A percentile compares a stretch with the other conserved stretches of the same genome.
Evolutionary conservation across 2,797 vertebrate genomes (phyloP).

Genomic region (Melanotaenia pygmaea): DNA sequence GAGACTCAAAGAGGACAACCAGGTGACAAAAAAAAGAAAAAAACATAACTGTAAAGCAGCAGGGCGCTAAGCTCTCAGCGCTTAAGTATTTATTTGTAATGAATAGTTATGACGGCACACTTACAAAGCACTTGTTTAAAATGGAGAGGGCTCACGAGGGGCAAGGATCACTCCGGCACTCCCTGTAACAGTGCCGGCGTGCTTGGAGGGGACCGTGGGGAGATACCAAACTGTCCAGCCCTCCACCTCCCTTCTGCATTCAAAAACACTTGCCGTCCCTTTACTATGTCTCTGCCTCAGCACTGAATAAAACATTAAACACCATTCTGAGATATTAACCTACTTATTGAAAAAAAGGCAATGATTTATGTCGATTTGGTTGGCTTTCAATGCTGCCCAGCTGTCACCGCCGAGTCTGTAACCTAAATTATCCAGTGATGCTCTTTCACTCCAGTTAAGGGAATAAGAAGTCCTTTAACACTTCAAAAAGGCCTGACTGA

Average conservation of each 20-base stretch:
- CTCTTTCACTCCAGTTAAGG: constrained; percentile 80
- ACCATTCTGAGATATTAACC: constrained; percentile 86
- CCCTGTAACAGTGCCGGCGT: constrained; percentile 56
- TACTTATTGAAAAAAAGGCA: constrained; percentile 81
- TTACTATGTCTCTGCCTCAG: constrained; percentile 67
- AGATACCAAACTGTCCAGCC: constrained; percentile 60
- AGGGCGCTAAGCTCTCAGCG: constrained; percentile 80
- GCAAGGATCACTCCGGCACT: constrained; percentile 52
- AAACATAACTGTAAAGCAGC: constrained; percentile 80
- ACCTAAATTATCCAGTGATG: constrained; percentile 84
- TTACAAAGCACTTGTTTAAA: constrained; percentile 86
- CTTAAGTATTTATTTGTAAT: constrained; percentile 87
- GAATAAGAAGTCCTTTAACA: constrained; percentile 79
- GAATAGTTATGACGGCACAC: constrained; percentile 84
- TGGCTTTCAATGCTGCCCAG: constrained; percentile 81
- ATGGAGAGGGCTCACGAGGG: constrained; percentile 71
- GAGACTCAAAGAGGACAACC: constrained; percentile 64
- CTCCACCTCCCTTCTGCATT: constrained; percentile 68
- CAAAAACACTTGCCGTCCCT: constrained; percentile 77
- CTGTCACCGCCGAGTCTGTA: constrained; percentile 79
- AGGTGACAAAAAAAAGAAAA: constrained; percentile 74
- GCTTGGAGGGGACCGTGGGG: constrained; percentile 48
- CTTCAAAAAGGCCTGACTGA: constrained; percentile 79
- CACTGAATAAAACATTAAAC: constrained; percentile 85
- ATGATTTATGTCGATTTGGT: constrained; percentile 84